phyloP scores from a whole-genome alignment of 2,888 invertebrate species.

The Frankliniella intonsa region DNA sequence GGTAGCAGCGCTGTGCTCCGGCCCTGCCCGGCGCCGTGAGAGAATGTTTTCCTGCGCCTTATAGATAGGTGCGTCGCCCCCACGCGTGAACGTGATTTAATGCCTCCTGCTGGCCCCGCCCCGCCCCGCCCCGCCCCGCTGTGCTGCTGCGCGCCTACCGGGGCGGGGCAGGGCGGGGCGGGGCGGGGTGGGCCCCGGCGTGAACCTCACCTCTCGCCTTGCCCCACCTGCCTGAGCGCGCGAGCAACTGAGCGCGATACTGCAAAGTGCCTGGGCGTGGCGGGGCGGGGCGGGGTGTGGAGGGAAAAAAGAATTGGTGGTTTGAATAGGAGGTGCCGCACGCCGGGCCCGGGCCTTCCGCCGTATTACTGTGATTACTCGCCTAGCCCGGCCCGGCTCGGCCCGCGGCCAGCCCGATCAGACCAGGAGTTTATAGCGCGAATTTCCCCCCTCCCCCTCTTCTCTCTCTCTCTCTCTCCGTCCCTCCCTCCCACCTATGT shows the following conservation, averaged over 20 bases:
- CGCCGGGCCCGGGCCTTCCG: background rate
- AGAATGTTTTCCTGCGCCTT: background rate
- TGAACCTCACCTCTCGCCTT: too few species aligned
- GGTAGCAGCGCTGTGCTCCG: too few species aligned
- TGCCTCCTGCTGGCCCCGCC: background rate
- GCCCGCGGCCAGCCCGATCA: background rate
- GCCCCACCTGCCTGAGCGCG: background rate
- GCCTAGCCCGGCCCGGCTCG: background rate
- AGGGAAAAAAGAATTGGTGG: background rate
- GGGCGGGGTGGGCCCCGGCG: too few species aligned
- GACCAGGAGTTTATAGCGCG: too few species aligned
- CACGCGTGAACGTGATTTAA: slow-evolving; percentile 12
- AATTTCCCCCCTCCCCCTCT: too few species aligned
- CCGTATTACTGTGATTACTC: slow-evolving; percentile 6
- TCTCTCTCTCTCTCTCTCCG: too few species aligned
- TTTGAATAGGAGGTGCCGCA: background rate
- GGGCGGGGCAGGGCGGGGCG: background rate
- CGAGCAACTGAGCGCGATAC: background rate
- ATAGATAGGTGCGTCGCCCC: background rate
- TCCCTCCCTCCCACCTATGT: too few species aligned
- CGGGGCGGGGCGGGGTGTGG: background rate
- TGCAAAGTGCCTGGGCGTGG: background rate
- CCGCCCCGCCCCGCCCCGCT: background rate
- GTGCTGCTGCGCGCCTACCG: background rate
- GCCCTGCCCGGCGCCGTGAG: background rate